Evolutionary conservation across 2,113 vertebrate species (phyloP), one percentile per base, ranked within the genome.

Genomic region (Thamnophis sirtalis): DNA sequence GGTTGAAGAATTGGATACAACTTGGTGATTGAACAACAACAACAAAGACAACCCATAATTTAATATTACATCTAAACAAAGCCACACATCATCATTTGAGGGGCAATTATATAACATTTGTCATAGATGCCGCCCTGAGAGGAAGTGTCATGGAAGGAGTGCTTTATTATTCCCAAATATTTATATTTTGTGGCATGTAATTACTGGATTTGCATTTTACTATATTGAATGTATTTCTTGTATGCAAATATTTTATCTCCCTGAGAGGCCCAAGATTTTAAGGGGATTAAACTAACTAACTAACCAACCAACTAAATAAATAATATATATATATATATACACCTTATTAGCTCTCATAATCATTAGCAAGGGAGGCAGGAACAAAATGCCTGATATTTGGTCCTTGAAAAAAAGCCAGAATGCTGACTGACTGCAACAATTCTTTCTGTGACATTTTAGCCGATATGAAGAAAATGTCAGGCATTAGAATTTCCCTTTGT

Each of bases 401-500:
- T 38, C 33, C 24, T 56, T 48, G 3, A 86, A n/a, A 91, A 56
- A 85, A 91, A 58, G 15, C 26, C 15, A n/a, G 2, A 21, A 48
- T 28, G 19, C 24, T 90, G 38, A 56, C 0, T 43, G 68, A 84
- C n/a, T 53, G 49, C 60, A 80, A 54, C 10, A n/a, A 51, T 54
- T n/a, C 63, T 33, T 80, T 68, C 28, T 48, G 26, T 68, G n/a
- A 22, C 50, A 22, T 80, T 26, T 26, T 54, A 53, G 51, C 51
- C 50, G 43, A 28, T 91, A 49, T 58, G 58, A 48, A 43, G 80
- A 24, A 49, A 58, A 85, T 55, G 53, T 26, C 7, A 48, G 53
- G 53, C 54, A 58, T 91, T 85, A 48, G 28, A 56, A 91, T 91
- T 91, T 91, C 33, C 43, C 80, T 68, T 89, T 51, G 26, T 91